A percentile compares a stretch with the other conserved stretches of the same genome.
Conservation (phyloP, 92 coral and sea anemone species). For the Epizoanthus rinbou region DNA sequence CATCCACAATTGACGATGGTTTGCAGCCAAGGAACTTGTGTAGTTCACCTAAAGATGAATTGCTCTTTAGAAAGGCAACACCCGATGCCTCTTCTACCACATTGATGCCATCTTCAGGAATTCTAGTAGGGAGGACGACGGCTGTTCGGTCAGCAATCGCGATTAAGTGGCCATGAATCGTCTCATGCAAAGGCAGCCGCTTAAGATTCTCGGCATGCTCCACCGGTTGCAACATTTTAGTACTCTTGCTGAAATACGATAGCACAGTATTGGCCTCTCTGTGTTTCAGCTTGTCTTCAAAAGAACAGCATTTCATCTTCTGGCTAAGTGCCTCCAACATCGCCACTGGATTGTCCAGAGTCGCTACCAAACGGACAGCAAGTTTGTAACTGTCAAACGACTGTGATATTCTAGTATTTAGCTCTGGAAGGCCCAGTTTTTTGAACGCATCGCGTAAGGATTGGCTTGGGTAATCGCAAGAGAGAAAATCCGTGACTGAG, state of each 20-base stretch:
- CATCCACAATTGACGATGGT: constrained; percentile 45
- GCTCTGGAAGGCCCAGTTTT: constrained; percentile 40
- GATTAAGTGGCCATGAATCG: constrained; percentile 41
- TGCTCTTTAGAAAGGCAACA: constrained; percentile 50
- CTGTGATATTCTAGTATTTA: constrained; percentile 7
- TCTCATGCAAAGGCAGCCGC: constrained; percentile 48
- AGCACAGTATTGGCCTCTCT: background rate
- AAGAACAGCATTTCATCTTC: constrained; percentile 4
- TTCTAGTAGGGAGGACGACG: constrained; percentile 43
- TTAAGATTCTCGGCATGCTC: constrained; percentile 28
- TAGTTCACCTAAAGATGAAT: constrained; percentile 1
- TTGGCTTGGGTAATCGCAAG: background rate
- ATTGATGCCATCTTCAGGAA: constrained; percentile 57
- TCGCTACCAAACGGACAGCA: constrained; percentile 27
- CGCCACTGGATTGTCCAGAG: constrained; percentile 38
- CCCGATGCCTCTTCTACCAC: constrained; percentile 3
- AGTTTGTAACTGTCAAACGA: background rate
- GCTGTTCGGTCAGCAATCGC: constrained; percentile 28
- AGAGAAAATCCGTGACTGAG: constrained; percentile 26
- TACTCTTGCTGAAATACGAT: constrained; percentile 31
- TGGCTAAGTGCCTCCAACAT: constrained; percentile 13
- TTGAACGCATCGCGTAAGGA: constrained; percentile 14
- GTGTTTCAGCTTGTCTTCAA: background rate
- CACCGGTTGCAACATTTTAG: background rate
- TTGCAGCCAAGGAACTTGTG: constrained; percentile 53